These are phyloP conservation scores for Cheirogaleus medius DNA, from an alignment of 2,113 vertebrate genomes.

Conservation along the genomic window DNA sequence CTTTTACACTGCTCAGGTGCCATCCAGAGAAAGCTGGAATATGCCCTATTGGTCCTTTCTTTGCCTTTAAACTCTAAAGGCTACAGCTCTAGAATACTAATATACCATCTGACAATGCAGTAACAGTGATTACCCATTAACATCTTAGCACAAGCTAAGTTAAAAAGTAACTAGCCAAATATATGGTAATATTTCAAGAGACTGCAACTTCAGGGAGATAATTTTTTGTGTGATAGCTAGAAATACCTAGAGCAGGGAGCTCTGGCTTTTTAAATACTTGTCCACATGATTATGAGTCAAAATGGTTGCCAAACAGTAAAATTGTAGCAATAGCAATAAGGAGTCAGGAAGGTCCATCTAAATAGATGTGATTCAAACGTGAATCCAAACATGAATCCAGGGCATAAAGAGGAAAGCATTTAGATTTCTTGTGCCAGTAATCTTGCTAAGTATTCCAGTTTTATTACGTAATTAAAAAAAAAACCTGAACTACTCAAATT, in stretches of 20 bases:
- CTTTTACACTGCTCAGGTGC: not conserved
- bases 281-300: not conserved
- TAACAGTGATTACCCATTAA: constrained; percentile 7
- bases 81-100: not conserved
- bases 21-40: not conserved
- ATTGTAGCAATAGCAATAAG: not conserved
- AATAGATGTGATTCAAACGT: not conserved
- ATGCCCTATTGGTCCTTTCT: not conserved
- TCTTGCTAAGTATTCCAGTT: not conserved
- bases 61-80: not conserved
- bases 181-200: not conserved
- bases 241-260: not conserved
- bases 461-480: not conserved
- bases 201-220: not conserved
- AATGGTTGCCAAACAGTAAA: not conserved
- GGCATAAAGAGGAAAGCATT: not conserved
- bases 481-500: not conserved
- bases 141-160: not conserved
- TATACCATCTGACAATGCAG: not conserved
- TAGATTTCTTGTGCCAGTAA: not conserved
- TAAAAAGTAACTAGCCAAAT: constrained; percentile 43
- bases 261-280: not conserved
- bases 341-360: not conserved
- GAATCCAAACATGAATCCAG: not conserved
- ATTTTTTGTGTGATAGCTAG: not conserved